Evolutionary conservation across 2,113 vertebrate genomes (phyloP).

Genomic region (Edolisoma coerulescens): DNA sequence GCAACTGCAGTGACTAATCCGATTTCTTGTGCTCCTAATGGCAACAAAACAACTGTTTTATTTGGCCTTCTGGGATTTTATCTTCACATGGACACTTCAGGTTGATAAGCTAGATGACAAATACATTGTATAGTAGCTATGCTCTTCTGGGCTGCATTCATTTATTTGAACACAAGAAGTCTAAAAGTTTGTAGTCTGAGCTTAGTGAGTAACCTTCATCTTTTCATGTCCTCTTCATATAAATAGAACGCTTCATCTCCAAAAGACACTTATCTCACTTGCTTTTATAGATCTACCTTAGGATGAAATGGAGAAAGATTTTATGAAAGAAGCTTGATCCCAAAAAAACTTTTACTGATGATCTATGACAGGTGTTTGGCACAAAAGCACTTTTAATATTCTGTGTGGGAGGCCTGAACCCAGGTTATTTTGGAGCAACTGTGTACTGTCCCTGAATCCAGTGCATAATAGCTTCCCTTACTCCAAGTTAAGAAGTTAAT

Average conservation of each 20-base stretch:
- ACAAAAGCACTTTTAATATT: not conserved
- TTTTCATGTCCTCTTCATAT: not conserved
- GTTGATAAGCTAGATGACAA: not conserved
- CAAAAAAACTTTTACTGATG: not conserved
- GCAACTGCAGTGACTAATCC: not conserved
- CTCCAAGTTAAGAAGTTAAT: not conserved
- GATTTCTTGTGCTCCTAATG: not conserved
- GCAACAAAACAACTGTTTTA: not conserved
- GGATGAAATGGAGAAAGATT: not conserved
- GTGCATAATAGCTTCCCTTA: not conserved
- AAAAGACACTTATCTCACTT: not conserved
- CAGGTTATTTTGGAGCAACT: not conserved
- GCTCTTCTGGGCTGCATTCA: not conserved
- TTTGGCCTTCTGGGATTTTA: not conserved
- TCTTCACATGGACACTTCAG: not conserved
- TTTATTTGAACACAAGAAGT: not conserved
- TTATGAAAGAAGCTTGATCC: not conserved
- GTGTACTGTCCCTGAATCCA: not conserved
- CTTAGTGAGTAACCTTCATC: not conserved
- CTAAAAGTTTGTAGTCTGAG: not conserved
- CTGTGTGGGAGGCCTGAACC: not conserved
- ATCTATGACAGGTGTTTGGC: not conserved
- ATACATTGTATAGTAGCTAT: not conserved
- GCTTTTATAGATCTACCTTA: not conserved
- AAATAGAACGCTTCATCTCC: not conserved